Evolutionary conservation across 2,888 invertebrate genomes (phyloP).

Genomic region (Leptinotarsa peninsularis): DNA sequence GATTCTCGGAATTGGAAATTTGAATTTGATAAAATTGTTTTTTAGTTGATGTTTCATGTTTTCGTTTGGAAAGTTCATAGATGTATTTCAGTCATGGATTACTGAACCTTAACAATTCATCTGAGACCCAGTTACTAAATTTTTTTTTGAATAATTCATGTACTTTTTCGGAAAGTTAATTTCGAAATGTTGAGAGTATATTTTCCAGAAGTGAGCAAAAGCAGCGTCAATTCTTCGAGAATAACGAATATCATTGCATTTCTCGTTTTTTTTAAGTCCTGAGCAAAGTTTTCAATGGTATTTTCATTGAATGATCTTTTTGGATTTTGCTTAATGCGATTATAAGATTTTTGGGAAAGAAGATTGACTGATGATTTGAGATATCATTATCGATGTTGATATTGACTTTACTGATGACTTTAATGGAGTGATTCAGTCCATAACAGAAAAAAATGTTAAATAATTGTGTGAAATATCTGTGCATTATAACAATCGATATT

Average conservation of each 20-base stretch:
- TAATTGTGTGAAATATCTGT: no score
- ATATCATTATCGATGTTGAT: background rate
- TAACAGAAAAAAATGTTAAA: no score
- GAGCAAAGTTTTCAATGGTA: background rate
- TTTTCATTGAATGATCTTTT: background rate
- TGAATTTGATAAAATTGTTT: background rate
- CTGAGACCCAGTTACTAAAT: background rate
- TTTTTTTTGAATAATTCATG: background rate
- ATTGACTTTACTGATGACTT: no score
- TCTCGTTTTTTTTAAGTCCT: background rate
- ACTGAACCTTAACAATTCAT: background rate
- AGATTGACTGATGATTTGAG: background rate
- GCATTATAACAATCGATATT: no score
- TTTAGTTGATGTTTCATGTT: background rate
- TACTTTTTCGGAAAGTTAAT: background rate
- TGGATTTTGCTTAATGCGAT: background rate
- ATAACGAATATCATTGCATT: background rate
- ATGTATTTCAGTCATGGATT: background rate
- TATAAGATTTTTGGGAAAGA: background rate
- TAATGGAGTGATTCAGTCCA: no score
- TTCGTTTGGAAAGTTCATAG: background rate
- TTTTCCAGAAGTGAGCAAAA: background rate
- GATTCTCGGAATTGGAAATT: conserved; percentile 7
- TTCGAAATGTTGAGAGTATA: background rate
- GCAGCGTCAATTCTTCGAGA: background rate